phyloP scores from a whole-genome alignment of 2,888 invertebrate genomes.

The Machimus rusticus region DNA sequence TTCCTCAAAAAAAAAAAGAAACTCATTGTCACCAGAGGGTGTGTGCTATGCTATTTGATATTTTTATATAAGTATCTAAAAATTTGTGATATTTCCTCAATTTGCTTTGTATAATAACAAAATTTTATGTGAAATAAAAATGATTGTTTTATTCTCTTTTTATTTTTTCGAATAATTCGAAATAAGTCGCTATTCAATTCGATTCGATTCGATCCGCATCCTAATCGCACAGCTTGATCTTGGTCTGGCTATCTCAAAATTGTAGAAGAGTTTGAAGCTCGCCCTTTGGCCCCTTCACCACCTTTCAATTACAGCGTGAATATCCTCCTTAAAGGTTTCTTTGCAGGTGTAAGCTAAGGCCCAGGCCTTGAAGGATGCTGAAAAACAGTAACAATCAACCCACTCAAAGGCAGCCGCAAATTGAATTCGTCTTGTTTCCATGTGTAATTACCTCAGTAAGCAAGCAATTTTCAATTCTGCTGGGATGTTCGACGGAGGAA shows the following conservation, averaged over 20 bases:
- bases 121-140: no score
- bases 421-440: not conserved
- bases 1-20: no score
- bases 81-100: no score
- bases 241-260: not conserved
- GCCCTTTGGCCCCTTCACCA: not conserved
- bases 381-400: not conserved
- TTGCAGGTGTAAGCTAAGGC: not conserved
- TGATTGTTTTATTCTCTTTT: no score
- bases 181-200: no score
- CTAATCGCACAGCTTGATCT: no score
- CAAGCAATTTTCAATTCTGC: slow-evolving; percentile 1
- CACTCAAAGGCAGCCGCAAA: not conserved
- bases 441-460: slow-evolving; percentile 14
- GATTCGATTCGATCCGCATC: no score
- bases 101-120: no score
- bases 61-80: no score
- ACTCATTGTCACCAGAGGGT: no score
- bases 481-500: not conserved
- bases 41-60: no score
- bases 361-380: not conserved
- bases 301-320: not conserved
- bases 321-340: not conserved
- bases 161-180: no score
- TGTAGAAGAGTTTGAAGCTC: not conserved